Percentiles rank a stretch among this genome's conserved stretches.
Evolutionary conservation across 2,113 vertebrate species (phyloP).

Genomic region (Mus pahari): DNA sequence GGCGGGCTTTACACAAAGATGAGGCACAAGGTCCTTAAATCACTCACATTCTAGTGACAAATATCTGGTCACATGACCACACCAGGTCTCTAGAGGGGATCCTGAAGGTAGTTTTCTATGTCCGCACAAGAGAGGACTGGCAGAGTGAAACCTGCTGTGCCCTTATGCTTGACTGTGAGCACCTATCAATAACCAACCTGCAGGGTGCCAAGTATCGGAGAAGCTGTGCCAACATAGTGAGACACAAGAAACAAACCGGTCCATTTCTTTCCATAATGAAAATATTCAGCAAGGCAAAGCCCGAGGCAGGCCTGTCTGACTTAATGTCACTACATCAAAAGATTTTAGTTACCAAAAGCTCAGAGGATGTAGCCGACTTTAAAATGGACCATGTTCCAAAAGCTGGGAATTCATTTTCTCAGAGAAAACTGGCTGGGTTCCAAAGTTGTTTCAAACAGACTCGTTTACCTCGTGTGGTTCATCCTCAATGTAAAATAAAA

Average conservation of each 20-base stretch:
- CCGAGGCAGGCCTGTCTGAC: constrained; percentile 4
- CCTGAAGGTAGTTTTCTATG: background rate
- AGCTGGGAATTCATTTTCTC: constrained; percentile 65
- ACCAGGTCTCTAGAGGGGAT: background rate
- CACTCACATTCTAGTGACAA: background rate
- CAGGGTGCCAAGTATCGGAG: background rate
- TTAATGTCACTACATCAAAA: constrained; percentile 63
- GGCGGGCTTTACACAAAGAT: background rate
- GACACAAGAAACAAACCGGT: background rate
- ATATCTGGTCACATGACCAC: background rate
- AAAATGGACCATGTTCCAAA: constrained; percentile 71
- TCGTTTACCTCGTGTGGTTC: constrained; percentile 15
- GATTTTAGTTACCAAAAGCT: constrained; percentile 57
- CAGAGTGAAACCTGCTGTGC: background rate
- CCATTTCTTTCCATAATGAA: background rate
- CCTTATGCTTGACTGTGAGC: background rate
- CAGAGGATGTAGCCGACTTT: constrained; percentile 60
- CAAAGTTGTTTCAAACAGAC: constrained; percentile 64
- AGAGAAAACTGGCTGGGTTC: constrained; percentile 63
- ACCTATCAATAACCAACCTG: background rate
- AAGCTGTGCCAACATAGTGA: background rate
- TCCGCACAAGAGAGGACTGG: background rate
- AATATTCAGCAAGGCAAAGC: constrained; percentile 53
- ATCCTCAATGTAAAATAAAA: constrained; percentile 6
- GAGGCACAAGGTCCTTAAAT: background rate